Conservation (phyloP, 2,888 invertebrate genomes). For the Acrobasis suavella region DNA sequence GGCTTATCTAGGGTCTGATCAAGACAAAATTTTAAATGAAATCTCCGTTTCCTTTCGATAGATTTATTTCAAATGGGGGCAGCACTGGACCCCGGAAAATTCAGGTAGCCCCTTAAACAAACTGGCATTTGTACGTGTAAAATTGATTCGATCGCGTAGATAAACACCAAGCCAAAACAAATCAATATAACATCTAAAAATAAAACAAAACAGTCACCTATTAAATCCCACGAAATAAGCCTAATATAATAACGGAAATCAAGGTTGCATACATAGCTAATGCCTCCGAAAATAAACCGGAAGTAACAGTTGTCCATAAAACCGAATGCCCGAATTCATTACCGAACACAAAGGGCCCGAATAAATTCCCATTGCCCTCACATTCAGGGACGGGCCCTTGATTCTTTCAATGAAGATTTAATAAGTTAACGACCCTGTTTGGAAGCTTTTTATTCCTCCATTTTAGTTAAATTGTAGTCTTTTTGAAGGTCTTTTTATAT, state of each 20-base stretch:
- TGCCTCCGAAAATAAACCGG: conserved; percentile 5
- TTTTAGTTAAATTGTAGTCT: neutral
- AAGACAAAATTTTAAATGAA: too few relatives aligned
- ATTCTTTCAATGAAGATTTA: conserved; percentile 15
- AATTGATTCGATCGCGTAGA: too few relatives aligned
- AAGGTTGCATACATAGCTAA: conserved; percentile 11
- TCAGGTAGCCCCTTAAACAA: too few relatives aligned
- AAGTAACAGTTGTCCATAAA: conserved; percentile 12
- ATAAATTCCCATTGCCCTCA: conserved; percentile 16
- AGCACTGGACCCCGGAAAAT: too few relatives aligned
- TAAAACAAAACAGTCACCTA: too few relatives aligned
- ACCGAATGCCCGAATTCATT: conserved; percentile 9
- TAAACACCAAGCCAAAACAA: too few relatives aligned
- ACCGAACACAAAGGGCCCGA: conserved; percentile 4
- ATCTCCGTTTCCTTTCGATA: too few relatives aligned
- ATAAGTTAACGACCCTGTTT: conserved; percentile 11
- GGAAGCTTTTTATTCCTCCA: neutral
- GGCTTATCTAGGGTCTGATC: too few relatives aligned
- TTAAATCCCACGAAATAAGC: neutral
- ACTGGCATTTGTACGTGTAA: too few relatives aligned
- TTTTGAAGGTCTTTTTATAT: neutral
- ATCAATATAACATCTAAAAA: too few relatives aligned
- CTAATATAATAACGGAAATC: neutral
- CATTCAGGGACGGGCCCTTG: conserved; percentile 12
- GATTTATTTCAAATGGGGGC: too few relatives aligned